Percentiles rank a stretch among this genome's conserved stretches.
phyloP scores from a whole-genome alignment of 2,113 vertebrate genomes.

The Muntiacus reevesi region DNA sequence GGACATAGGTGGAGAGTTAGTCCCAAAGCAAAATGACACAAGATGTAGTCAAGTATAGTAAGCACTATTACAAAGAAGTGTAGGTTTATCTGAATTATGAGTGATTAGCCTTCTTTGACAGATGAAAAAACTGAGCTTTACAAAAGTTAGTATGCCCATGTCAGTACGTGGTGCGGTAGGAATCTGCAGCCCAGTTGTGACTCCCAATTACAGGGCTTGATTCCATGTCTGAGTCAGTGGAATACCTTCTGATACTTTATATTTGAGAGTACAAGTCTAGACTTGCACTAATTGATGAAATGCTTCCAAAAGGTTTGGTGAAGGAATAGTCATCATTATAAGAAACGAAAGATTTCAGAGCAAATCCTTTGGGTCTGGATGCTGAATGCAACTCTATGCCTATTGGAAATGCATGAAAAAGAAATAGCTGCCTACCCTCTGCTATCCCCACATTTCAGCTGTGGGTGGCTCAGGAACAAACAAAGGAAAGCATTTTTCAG shows the following conservation, averaged over 20 bases:
- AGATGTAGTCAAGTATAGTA: neutral
- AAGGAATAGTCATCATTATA: neutral
- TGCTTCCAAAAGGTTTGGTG: neutral
- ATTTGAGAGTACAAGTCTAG: neutral
- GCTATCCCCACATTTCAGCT: neutral
- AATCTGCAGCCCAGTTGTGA: neutral
- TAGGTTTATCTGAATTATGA: neutral
- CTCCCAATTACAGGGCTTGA: neutral
- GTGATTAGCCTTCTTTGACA: neutral
- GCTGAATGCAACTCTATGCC: neutral
- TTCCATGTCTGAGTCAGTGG: fast-evolving
- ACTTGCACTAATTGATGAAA: neutral
- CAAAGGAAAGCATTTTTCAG: neutral
- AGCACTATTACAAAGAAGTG: neutral
- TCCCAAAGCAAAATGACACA: neutral
- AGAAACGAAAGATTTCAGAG: neutral
- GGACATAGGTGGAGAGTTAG: neutral
- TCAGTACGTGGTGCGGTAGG: fast-evolving
- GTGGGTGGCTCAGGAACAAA: neutral
- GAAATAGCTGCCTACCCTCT: neutral
- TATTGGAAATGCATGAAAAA: neutral
- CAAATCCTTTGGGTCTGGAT: neutral
- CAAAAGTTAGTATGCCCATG: neutral
- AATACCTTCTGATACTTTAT: neutral
- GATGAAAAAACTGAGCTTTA: neutral